Percentiles rank a stretch among this genome's conserved stretches.
Evolutionary conservation across 2,113 vertebrate genomes (phyloP).

Genomic region (Ardeotis arabs): DNA sequence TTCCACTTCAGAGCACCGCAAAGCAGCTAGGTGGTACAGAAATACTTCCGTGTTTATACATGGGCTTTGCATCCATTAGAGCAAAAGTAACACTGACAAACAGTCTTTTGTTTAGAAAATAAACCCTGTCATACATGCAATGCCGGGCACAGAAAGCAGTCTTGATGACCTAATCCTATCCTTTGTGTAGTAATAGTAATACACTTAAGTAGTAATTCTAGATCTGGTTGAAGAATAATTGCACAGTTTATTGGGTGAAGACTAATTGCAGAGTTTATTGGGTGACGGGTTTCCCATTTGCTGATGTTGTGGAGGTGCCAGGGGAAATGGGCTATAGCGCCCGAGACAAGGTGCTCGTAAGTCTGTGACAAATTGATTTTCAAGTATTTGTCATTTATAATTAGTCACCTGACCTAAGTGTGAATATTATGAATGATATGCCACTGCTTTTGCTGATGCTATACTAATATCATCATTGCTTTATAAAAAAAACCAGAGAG

Average conservation of each 20-base stretch:
- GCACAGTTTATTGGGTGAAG: not conserved
- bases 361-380: slow-evolving; percentile 23
- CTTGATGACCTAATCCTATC: slow-evolving; percentile 47
- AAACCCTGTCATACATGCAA: slow-evolving; percentile 34
- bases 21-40: not conserved
- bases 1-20: not conserved
- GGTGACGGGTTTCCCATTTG: slow-evolving; percentile 1
- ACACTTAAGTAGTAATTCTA: slow-evolving; percentile 26
- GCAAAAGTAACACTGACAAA: slow-evolving; percentile 57
- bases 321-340: not conserved
- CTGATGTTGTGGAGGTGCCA: not conserved
- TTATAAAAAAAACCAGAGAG: not conserved
- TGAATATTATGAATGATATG: not conserved
- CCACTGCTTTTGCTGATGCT: not conserved
- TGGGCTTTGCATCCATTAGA: not conserved
- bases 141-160: not conserved
- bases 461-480: not conserved
- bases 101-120: slow-evolving; percentile 54
- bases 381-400: not conserved
- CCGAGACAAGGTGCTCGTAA: not conserved
- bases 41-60: not conserved
- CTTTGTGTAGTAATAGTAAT: slow-evolving; percentile 30
- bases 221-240: slow-evolving; percentile 27
- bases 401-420: not conserved
- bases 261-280: slow-evolving; percentile 22